Base-by-base conservation (phyloP, 1,140 invertebrate species). In the Polypedilum pembai region DNA sequence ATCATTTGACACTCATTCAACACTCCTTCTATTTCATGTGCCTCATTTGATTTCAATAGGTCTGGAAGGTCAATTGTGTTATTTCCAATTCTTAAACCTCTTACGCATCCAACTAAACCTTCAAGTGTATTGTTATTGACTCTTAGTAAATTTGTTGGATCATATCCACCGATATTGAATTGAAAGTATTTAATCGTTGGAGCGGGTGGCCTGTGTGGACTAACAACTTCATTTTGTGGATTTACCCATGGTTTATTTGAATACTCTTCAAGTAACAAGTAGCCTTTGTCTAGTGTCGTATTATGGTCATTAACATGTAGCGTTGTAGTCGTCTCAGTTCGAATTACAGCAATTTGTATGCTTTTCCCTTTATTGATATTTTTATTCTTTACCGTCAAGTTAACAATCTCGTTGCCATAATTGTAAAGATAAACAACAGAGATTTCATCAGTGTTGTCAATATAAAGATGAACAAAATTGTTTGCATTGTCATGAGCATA, bases 401-500 rank as follows among this genome's bases (percentile, higher is more conserved):
- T 90, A 72, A 92, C 86, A 73, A 95, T 92, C 80, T 90, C 88
- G 79, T 91, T 88, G 74, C 87, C 88, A 74, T 90, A 87, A 81
- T 96, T 96, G 79, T 94, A 95, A 1, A 94, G 84, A 78, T 94
- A 94, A 0, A 93, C 88, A 5, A 95, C n/a, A n/a, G n/a, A n/a
- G n/a, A n/a, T 87, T 85, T 85, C 84, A 80, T 77, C 88, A 0
- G 89, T 89, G 75, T 91, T 88, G 74, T 89, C 88, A 40, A 96
- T 89, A 81, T 94, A 94, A 8, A 97, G 81, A 81, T 96, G 94
- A 63, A 95, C 89, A 81, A 98, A 97, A 82, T 98, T 98, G 78
- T 96, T 96, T 56, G 95, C 84, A 82, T 96, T 91, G 83, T 97
- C 95, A 80, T 96, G 94, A 5, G 93, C 92, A 78, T 96, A 96